Evolutionary conservation across 2,797 vertebrate species (phyloP), one percentile per base, ranked within the genome.

Genomic region (Epinephelus coioides): DNA sequence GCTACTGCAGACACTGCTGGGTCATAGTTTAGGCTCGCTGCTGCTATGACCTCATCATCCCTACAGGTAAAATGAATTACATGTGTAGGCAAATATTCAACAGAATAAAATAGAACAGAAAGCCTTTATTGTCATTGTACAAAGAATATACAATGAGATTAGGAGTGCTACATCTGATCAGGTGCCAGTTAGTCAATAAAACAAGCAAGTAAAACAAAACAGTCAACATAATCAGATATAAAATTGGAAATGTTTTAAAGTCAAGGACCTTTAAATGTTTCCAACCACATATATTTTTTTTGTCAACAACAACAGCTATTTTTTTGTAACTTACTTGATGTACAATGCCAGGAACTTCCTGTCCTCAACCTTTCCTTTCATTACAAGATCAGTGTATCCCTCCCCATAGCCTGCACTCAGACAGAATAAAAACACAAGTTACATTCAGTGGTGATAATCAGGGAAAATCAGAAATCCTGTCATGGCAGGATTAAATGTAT

Each of bases 311-410:
- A 62, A 12, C 11, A 12, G 34, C 19, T 34, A 6, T 44, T 14
- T 60, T 60, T 73, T 79, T 17, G 81, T 3, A 44, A 82, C 96
- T 92, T 91, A 97, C 97, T 96, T 97, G 82, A 97, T 91, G 83
- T 97, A 97, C 82, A 97, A 94, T 30, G 95, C 94, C 19, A 97
- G 92, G 88, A 97, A 97, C 81, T 94, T 95, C 79, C 88, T 84
- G 30, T 96, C 94, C 67, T 95, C 95, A 71, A 94, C 80, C 30
- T 84, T 93, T 72, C 96, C 97, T 88, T 97, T 97, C 55, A 97
- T 67, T 3, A 97, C 89, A 0, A 95, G 90, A 10, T 97, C 95
- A 0, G 95, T 96, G 93, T 96, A 96, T 57, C 96, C 96, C 18
- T 93, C 91, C 11, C 96, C 96, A 0, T 93, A 96, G 21, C 97